Evolutionary conservation across 2,113 vertebrate genomes (phyloP).

Genomic region (Oreochromis niloticus): DNA sequence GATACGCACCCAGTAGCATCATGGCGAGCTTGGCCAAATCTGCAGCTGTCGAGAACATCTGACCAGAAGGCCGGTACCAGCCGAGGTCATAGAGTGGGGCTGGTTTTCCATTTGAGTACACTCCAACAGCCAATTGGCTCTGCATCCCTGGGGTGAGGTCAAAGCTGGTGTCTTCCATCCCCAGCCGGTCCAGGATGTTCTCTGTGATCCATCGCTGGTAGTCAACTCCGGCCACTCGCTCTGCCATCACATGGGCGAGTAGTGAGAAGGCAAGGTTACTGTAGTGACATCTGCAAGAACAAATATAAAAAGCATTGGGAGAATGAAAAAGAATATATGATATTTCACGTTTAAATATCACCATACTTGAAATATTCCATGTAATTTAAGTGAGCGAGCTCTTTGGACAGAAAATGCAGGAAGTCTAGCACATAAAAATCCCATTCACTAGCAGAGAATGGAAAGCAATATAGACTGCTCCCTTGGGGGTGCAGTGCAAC

Average conservation of each 20-base stretch:
- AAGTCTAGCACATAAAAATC: neutral
- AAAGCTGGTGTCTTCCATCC: constrained; percentile 89
- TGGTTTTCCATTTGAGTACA: constrained; percentile 78
- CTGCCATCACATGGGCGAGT: constrained; percentile 83
- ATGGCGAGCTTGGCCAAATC: constrained; percentile 89
- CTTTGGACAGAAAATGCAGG: neutral
- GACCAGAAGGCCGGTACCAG: constrained; percentile 92
- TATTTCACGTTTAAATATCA: neutral
- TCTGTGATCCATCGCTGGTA: constrained; percentile 87
- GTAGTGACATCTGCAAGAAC: constrained; percentile 83
- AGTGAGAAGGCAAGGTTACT: constrained; percentile 92
- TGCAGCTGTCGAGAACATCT: constrained; percentile 88
- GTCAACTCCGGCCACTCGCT: constrained; percentile 71
- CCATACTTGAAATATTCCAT: neutral
- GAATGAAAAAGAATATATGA: neutral
- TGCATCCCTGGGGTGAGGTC: constrained; percentile 75
- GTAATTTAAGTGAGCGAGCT: neutral
- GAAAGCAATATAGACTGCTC: neutral
- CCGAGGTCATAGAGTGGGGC: constrained; percentile 89
- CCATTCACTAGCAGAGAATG: neutral
- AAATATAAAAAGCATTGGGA: neutral
- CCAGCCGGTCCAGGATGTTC: constrained; percentile 83
- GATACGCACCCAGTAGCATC: constrained; percentile 80
- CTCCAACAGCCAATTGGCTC: constrained; percentile 81
- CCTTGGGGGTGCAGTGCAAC: neutral